phyloP scores from a whole-genome alignment of 1,140 invertebrate species.

The Trachymyrmex cornetzi region DNA sequence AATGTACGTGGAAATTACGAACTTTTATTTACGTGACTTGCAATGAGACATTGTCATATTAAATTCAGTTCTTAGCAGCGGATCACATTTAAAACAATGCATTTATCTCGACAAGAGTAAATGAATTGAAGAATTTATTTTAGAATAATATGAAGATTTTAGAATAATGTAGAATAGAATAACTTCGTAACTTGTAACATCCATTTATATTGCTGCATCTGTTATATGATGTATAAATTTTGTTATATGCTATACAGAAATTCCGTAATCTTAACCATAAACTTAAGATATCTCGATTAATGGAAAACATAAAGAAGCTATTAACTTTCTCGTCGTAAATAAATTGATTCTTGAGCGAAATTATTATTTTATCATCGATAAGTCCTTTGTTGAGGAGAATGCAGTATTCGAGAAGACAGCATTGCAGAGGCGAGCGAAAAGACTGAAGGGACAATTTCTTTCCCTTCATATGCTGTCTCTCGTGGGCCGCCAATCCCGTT shows the following conservation, averaged over 20 bases:
- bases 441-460: constrained; percentile 64
- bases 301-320: constrained; percentile 1
- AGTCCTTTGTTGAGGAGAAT: neutral
- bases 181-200: too few species aligned
- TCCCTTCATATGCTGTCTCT: constrained; percentile 53
- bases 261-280: neutral
- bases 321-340: constrained; percentile 5
- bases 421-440: constrained; percentile 31
- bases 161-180: too few species aligned
- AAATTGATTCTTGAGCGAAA: constrained; percentile 24
- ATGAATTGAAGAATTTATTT: neutral
- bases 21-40: neutral
- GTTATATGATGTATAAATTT: neutral
- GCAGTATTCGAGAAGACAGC: neutral
- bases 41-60: neutral
- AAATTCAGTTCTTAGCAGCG: neutral
- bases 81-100: neutral
- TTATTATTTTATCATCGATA: constrained; percentile 47
- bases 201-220: too few species aligned
- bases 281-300: neutral
- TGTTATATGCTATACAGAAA: neutral
- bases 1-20: neutral
- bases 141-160: too few species aligned
- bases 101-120: neutral
- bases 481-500: constrained; percentile 64